Evolutionary conservation across 1,140 invertebrate genomes (phyloP), one percentile per base, ranked within the genome.

Genomic region (Cherax quadricarinatus): DNA sequence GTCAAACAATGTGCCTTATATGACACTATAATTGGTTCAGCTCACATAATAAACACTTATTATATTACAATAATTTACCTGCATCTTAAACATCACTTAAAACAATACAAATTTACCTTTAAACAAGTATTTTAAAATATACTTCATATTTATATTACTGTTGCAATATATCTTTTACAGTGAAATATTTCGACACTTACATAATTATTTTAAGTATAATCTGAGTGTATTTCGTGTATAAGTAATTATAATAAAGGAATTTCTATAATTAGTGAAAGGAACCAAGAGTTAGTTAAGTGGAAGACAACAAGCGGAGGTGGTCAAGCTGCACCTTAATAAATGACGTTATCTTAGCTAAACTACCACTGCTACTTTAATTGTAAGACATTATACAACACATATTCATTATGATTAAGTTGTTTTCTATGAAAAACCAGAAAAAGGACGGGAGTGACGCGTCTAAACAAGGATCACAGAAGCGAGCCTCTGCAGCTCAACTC

Each of bases 351-450:
- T 48, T 90, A 90, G 88, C 88, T 78, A 70, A 83, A 51, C 49
- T 5, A 78, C 48, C 66, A 30, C 30, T 60, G 78, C 60, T 57
- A 73, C 70, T 84, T 90, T 84, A 84, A 90, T 84, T 90, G 84
- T 91, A 86, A 70, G 89, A n/a, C 79, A 49, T 49, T 73, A 70
- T 30, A 87, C 78, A 70, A 48, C 49, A 81, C 10, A 81, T 81
- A 81, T 86, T 92, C 89, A 94, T 48, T 78, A 99, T 99, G 98
- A 99, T 99, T 95, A 99, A 99, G 97, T 96, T 99, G 96, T 99
- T 99, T 96, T 98, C 98, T 87, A 96, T 99, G 94, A 99, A 99
- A 96, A 98, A 99, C 96, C 98, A 99, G 96, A 98, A 99, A 96
- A 99, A 99, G 96, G 98, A 99, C 96, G 98, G 98, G 94, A 98